These are phyloP conservation scores for Heliconius hortense DNA, from an alignment of 2,888 invertebrate genomes.

Conservation along the genomic window DNA sequence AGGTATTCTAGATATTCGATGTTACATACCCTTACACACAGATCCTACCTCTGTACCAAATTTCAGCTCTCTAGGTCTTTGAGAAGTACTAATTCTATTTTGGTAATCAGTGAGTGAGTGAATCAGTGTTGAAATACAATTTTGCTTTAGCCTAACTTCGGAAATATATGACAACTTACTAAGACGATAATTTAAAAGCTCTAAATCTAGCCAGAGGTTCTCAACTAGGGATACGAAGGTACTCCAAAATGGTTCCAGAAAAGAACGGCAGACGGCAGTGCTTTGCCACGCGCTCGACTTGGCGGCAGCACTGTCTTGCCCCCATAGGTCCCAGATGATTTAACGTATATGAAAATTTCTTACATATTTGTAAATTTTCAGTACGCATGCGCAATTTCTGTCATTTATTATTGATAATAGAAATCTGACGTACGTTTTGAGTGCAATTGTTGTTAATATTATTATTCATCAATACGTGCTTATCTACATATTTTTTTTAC, in stretches of 20 bases:
- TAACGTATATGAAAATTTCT: no score
- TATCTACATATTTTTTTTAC: neutral
- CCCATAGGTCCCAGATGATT: no score
- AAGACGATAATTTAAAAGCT: neutral
- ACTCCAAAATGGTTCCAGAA: neutral
- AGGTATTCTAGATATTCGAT: no score
- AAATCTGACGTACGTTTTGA: neutral
- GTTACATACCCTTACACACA: no score
- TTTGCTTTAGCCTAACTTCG: neutral
- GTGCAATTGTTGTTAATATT: neutral
- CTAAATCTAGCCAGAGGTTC: neutral
- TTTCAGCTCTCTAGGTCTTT: neutral
- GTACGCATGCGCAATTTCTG: slow-evolving; percentile 19
- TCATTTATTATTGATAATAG: slow-evolving; percentile 14
- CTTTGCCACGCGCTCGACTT: neutral
- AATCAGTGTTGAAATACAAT: no score
- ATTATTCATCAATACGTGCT: neutral
- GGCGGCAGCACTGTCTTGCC: no score
- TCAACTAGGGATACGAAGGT: neutral
- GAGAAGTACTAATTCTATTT: neutral
- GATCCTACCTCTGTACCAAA: no score
- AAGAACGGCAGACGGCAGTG: neutral
- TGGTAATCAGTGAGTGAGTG: no score
- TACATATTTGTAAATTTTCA: neutral
- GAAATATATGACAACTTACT: neutral